Conservation (phyloP, 2,888 invertebrate species). For the Zygogramma bicolorata region DNA sequence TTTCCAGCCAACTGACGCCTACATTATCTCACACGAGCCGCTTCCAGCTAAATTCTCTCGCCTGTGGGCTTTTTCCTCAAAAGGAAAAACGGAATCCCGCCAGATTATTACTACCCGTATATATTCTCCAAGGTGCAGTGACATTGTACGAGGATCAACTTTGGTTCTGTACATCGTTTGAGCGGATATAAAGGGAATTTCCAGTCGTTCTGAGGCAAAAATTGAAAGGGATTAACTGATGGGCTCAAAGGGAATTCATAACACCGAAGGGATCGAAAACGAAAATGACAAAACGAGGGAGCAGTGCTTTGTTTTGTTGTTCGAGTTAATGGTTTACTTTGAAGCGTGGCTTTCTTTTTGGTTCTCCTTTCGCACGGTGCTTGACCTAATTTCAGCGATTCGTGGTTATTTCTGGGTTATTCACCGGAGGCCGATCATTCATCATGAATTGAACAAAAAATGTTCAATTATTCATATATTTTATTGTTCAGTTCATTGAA, state of each 20-base stretch:
- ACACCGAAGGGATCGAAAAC: not conserved
- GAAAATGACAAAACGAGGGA: not conserved
- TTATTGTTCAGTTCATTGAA: too few species aligned
- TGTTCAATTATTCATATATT: too few species aligned
- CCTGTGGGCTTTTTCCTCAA: not conserved
- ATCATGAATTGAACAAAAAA: too few species aligned
- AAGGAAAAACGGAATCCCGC: not conserved
- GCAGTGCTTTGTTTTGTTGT: not conserved
- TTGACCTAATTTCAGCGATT: not conserved
- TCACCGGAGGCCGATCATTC: too few species aligned
- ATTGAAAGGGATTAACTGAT: not conserved
- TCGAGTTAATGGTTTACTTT: not conserved
- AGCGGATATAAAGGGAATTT: constrained; percentile 1
- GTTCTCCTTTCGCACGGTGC: not conserved
- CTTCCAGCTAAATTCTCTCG: not conserved
- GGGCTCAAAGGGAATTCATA: not conserved
- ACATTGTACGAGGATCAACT: constrained; percentile 1
- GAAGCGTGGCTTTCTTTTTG: not conserved
- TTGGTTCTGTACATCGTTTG: not conserved
- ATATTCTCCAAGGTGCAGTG: not conserved
- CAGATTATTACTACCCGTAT: constrained; percentile 7
- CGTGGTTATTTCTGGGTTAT: too few species aligned
- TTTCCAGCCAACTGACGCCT: not conserved
- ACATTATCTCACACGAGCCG: not conserved
- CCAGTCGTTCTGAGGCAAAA: not conserved